A percentile compares a stretch with the other conserved stretches of the same genome.
Conservation (phyloP, 2,888 invertebrate species). For the Tenthredo notha region DNA sequence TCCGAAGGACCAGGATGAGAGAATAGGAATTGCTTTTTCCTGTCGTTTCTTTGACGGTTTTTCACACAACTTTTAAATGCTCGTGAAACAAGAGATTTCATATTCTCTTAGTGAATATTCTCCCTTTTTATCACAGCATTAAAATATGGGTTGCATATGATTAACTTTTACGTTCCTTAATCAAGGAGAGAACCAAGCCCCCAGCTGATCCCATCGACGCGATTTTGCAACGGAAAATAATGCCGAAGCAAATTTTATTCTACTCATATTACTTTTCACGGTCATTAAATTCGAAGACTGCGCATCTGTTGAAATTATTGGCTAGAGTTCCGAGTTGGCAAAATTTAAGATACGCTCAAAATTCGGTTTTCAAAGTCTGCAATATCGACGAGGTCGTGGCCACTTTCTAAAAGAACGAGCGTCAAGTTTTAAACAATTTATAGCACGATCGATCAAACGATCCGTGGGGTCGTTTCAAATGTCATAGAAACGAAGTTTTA, state of each 20-base stretch:
- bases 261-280: neutral
- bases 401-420: neutral
- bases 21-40: neutral
- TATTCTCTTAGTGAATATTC: neutral
- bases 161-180: neutral
- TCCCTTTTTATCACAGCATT: neutral
- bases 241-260: neutral
- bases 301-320: neutral
- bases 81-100: neutral
- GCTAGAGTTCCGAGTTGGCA: neutral
- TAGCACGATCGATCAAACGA: neutral
- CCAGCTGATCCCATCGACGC: neutral
- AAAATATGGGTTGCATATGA: neutral
- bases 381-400: neutral
- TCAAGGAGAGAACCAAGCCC: neutral
- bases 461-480: neutral
- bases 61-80: neutral
- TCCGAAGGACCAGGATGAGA: neutral
- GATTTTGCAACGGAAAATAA: neutral
- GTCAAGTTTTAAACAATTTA: neutral
- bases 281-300: neutral
- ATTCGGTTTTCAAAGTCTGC: neutral
- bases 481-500: neutral
- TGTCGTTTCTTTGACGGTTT: neutral
- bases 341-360: neutral